These are phyloP conservation scores for Trichosurus vulpecula DNA, from an alignment of 2,797 vertebrate species.

Conservation along the genomic window DNA sequence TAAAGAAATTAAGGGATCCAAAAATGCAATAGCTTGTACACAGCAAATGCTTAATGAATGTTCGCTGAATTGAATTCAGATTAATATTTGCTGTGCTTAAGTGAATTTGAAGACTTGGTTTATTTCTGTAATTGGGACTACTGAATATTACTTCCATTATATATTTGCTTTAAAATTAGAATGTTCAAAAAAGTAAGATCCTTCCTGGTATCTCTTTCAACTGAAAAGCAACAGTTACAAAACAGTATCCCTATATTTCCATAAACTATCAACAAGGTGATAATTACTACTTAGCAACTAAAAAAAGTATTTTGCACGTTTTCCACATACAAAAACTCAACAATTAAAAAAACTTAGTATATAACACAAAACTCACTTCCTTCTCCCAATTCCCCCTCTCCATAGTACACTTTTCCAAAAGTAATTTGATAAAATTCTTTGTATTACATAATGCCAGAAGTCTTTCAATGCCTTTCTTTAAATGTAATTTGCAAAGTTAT, in stretches of 20 bases:
- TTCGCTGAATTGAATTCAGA: not conserved
- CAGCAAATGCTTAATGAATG: conserved; percentile 32
- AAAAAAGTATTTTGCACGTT: conserved; percentile 43
- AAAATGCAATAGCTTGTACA: conserved; percentile 43
- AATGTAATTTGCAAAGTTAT: conserved; percentile 22
- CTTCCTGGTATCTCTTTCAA: conserved; percentile 23
- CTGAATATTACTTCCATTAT: not conserved
- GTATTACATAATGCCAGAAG: not conserved
- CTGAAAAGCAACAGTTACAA: conserved; percentile 55
- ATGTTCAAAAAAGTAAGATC: conserved; percentile 4
- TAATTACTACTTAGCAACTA: conserved; percentile 17
- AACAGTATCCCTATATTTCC: not conserved
- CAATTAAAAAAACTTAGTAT: conserved; percentile 47
- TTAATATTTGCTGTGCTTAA: conserved; percentile 2
- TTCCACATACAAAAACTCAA: conserved; percentile 49
- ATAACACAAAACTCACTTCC: conserved; percentile 56
- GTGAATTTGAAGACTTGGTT: conserved; percentile 38
- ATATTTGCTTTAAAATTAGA: not conserved
- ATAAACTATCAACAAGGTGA: not conserved
- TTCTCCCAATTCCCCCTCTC: conserved; percentile 46
- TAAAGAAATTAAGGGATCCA: conserved; percentile 46
- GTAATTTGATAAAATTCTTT: not conserved
- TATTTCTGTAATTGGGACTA: conserved; percentile 34
- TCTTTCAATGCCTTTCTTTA: not conserved
- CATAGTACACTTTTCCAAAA: not conserved